Evolutionary conservation across 2,797 vertebrate genomes (phyloP), one percentile per base, ranked within the genome.

Genomic region (Pygocentrus nattereri): DNA sequence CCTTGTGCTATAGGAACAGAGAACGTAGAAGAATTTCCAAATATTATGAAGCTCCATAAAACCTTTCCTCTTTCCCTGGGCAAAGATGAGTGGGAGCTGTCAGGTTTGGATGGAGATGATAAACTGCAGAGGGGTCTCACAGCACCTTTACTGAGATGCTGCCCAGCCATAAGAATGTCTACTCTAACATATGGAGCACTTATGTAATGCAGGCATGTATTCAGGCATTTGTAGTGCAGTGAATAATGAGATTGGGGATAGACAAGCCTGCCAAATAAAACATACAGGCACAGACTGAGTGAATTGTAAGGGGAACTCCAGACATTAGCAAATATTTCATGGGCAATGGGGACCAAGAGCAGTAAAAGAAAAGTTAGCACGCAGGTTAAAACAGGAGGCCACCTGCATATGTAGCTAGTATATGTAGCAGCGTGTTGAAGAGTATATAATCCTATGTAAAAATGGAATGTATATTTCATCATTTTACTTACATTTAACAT

Each of bases 261-360:
- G 81, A 76, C 58, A 44, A 64, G 71, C 59, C 38, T 72, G 82
- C 88, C 85, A 87, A 84, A 86, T 79, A 61, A 80, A 88, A 85
- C 79, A 67, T 58, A 5, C 58, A 61, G 23, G 1, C 23, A 11
- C 3, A 7, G 38, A 79, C 50, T 56, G 62, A 79, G 70, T 50
- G 27, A 80, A 82, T 62, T 74, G 41, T n/a, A 54, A 52, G 72
- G 64, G 78, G 78, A 84, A 80, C 80, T 76, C 81, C 72, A 87
- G 78, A 80, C 76, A 79, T 70, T 58, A 41, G 68, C 70, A 65
- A 77, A 82, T 74, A 56, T 13, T 54, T 78, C 58, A 41, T 79
- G 52, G 50, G 71, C 44, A 81, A 72, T 5, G 38, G 58, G 23
- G 34, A 72, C 34, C 56, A 54, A 67, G 68, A 38, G 27, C 54